Evolutionary conservation across 2,888 invertebrate species (phyloP).

Genomic region (Cephalotes varians): DNA sequence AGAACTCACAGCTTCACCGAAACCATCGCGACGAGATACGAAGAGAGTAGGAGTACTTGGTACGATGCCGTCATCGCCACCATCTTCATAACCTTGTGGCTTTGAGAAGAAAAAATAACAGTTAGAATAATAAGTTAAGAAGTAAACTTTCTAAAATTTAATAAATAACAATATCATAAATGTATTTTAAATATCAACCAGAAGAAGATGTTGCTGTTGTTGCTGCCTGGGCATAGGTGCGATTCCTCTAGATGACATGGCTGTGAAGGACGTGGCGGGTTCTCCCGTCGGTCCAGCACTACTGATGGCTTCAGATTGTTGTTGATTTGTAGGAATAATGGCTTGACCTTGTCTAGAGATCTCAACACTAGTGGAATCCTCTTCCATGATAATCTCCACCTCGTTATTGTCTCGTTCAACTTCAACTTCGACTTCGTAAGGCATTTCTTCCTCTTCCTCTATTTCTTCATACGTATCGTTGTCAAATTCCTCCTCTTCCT

Average conservation of each 20-base stretch:
- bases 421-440: slow-evolving; percentile 83
- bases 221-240: slow-evolving; percentile 87
- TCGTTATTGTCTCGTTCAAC: slow-evolving; percentile 89
- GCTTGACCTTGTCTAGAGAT: slow-evolving; percentile 88
- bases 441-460: slow-evolving; percentile 84
- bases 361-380: slow-evolving; percentile 87
- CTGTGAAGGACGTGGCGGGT: slow-evolving; percentile 81
- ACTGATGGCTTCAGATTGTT: slow-evolving; percentile 90
- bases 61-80: slow-evolving; percentile 93
- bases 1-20: slow-evolving; percentile 96
- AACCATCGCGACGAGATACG: slow-evolving; percentile 93
- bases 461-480: slow-evolving; percentile 86
- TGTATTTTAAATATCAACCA: slow-evolving; percentile 78
- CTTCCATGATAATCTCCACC: slow-evolving; percentile 88
- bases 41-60: slow-evolving; percentile 96
- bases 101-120: slow-evolving; percentile 64
- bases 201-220: slow-evolving; percentile 86
- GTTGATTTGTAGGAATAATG: slow-evolving; percentile 86
- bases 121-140: neutral
- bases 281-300: slow-evolving; percentile 87
- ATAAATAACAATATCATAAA: neutral
- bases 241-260: slow-evolving; percentile 85
- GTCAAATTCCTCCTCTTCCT: slow-evolving; percentile 86
- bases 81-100: slow-evolving; percentile 88
- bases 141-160: neutral